Conservation (phyloP, 2,113 vertebrate species). For the Camelus dromedarius region DNA sequence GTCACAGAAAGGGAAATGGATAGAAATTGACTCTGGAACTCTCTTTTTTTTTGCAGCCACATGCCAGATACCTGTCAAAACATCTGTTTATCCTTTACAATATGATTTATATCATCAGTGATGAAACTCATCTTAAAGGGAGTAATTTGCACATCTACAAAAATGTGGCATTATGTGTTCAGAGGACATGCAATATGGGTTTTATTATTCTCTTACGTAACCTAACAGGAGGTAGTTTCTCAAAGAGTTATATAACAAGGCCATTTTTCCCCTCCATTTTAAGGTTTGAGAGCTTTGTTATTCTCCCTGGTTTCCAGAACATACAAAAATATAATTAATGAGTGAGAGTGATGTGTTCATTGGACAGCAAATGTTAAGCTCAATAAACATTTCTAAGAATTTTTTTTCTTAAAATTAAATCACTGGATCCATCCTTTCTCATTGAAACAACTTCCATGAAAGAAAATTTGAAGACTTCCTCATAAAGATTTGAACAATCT, state of each 20-base stretch:
- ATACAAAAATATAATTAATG: constrained; percentile 62
- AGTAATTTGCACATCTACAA: constrained; percentile 74
- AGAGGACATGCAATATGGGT: constrained; percentile 49
- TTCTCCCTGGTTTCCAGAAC: constrained; percentile 63
- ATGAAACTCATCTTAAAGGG: constrained; percentile 82
- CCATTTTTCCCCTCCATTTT: constrained; percentile 50
- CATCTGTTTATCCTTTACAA: constrained; percentile 79
- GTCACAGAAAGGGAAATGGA: constrained; percentile 75
- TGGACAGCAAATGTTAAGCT: constrained; percentile 54
- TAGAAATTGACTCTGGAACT: constrained; percentile 68
- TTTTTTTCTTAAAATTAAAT: constrained; percentile 53
- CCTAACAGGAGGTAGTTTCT: constrained; percentile 24
- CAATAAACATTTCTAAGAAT: constrained; percentile 53
- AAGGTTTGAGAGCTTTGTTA: constrained; percentile 49
- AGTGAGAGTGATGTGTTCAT: constrained; percentile 7
- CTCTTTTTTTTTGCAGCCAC: constrained; percentile 65
- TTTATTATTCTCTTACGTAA: constrained; percentile 60
- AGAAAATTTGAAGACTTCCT: not conserved
- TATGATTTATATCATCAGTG: constrained; percentile 69
- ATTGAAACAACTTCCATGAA: not conserved
- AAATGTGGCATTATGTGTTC: constrained; percentile 77
- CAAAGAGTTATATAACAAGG: constrained; percentile 43
- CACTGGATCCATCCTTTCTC: not conserved
- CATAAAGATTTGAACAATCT: not conserved
- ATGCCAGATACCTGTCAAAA: constrained; percentile 76